Percentiles rank a stretch among this genome's conserved stretches.
Conservation (phyloP, 2,888 invertebrate genomes). For the Drosophila neonasuta region DNA sequence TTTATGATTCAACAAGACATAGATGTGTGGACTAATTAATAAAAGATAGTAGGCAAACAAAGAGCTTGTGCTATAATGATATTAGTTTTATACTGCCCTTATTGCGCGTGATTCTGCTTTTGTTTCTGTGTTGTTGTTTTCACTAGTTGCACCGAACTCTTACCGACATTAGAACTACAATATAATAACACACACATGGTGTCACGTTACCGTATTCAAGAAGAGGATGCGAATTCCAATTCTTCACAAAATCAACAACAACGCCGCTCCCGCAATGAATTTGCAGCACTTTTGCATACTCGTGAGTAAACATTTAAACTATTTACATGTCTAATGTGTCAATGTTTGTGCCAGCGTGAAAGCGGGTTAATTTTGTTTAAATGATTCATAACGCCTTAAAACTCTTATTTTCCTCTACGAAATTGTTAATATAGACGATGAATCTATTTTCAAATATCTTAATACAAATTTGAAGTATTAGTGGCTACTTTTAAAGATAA, state of each 20-base stretch:
- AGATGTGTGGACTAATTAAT: slow-evolving; percentile 17
- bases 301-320: slow-evolving; percentile 60
- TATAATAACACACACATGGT: slow-evolving; percentile 34
- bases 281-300: slow-evolving; percentile 60
- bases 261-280: slow-evolving; percentile 57
- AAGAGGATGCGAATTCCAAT: slow-evolving; percentile 38
- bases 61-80: slow-evolving; percentile 8
- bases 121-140: slow-evolving; percentile 10
- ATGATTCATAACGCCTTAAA: slow-evolving; percentile 25
- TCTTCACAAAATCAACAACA: slow-evolving; percentile 15
- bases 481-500: slow-evolving; percentile 19
- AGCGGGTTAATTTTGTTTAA: slow-evolving; percentile 5
- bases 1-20: slow-evolving; percentile 3
- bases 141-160: slow-evolving; percentile 17
- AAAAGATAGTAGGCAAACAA: background rate
- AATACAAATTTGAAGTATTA: slow-evolving; percentile 1
- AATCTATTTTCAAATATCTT: slow-evolving; percentile 3
- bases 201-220: slow-evolving; percentile 53
- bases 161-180: slow-evolving; percentile 6
- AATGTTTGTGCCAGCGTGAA: background rate
- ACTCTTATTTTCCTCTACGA: background rate
- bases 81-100: background rate
- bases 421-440: background rate
- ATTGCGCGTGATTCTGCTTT: slow-evolving; percentile 13
- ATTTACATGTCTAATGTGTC: background rate